Evolutionary conservation across 2,888 invertebrate genomes (phyloP).

Genomic region (Girardia tigrina): DNA sequence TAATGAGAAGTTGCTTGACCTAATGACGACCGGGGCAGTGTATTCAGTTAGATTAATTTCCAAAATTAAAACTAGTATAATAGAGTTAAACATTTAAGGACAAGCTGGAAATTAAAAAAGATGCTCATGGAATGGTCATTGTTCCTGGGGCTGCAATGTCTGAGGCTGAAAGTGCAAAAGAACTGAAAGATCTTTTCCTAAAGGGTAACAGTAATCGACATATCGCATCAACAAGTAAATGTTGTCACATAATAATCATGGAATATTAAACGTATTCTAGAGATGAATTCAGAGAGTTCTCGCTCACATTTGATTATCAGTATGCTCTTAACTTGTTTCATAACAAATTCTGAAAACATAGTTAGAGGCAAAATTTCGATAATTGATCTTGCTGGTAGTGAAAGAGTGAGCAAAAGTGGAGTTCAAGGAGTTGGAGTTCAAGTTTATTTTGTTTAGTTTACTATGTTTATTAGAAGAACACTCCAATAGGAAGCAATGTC

Average conservation of each 20-base stretch:
- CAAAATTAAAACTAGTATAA: too few species aligned
- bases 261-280: slow-evolving; percentile 39
- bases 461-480: background rate
- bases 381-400: slow-evolving; percentile 54
- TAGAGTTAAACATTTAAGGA: slow-evolving; percentile 42
- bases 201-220: slow-evolving; percentile 46
- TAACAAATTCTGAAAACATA: slow-evolving; percentile 50
- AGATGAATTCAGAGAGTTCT: slow-evolving; percentile 53
- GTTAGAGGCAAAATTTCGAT: slow-evolving; percentile 53
- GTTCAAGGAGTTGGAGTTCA: slow-evolving; percentile 38
- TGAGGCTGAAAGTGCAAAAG: slow-evolving; percentile 42
- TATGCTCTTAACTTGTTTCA: slow-evolving; percentile 51
- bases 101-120: slow-evolving; percentile 52
- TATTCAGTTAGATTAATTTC: slow-evolving; percentile 27
- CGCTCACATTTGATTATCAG: slow-evolving; percentile 53
- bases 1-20: slow-evolving; percentile 47
- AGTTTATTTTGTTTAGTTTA: background rate
- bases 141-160: slow-evolving; percentile 49
- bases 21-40: slow-evolving; percentile 40
- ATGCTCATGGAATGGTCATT: slow-evolving; percentile 50
- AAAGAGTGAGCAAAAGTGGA: slow-evolving; percentile 51
- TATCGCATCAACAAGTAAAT: slow-evolving; percentile 45
- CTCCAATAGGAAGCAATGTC: slow-evolving; percentile 52
- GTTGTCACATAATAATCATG: background rate
- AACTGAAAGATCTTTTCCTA: slow-evolving; percentile 45